Conservation (phyloP, 1,140 invertebrate genomes). For the Drosophila fuyamai region DNA sequence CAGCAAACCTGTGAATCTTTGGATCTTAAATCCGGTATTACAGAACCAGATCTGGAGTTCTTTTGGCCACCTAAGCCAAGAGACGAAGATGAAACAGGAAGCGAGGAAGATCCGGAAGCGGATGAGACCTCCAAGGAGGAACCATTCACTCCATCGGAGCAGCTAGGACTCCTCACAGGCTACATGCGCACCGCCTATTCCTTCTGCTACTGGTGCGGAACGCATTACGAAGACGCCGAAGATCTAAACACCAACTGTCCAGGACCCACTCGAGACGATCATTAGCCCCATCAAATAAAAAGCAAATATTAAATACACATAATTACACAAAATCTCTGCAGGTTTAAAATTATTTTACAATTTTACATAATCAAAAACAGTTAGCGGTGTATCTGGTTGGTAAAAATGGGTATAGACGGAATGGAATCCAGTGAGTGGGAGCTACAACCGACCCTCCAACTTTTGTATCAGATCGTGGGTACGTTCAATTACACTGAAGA, state of each 20-base stretch:
- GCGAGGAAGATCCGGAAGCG: slow-evolving; percentile 69
- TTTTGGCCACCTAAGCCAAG: slow-evolving; percentile 87
- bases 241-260: slow-evolving; percentile 89
- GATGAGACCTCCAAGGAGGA: slow-evolving; percentile 69
- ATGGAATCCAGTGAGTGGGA: slow-evolving; percentile 42
- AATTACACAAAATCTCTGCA: slow-evolving; percentile 58
- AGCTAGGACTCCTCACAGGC: slow-evolving; percentile 88
- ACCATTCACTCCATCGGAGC: slow-evolving; percentile 84
- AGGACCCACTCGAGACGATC: slow-evolving; percentile 88
- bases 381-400: slow-evolving; percentile 55
- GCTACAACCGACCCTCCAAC: slow-evolving; percentile 85
- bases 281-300: slow-evolving; percentile 83
- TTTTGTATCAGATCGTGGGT: slow-evolving; percentile 86
- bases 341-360: slow-evolving; percentile 71
- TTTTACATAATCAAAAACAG: slow-evolving; percentile 68
- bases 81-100: slow-evolving; percentile 69
- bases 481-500: slow-evolving; percentile 89
- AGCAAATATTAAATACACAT: slow-evolving; percentile 15
- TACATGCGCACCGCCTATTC: slow-evolving; percentile 89
- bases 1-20: slow-evolving; percentile 91
- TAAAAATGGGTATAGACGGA: slow-evolving; percentile 27
- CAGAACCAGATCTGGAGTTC: slow-evolving; percentile 87
- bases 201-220: slow-evolving; percentile 93
- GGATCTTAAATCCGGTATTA: slow-evolving; percentile 86
- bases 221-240: slow-evolving; percentile 87